Conservation (phyloP, 2,888 invertebrate genomes). For the Sminthurinus aureus region DNA sequence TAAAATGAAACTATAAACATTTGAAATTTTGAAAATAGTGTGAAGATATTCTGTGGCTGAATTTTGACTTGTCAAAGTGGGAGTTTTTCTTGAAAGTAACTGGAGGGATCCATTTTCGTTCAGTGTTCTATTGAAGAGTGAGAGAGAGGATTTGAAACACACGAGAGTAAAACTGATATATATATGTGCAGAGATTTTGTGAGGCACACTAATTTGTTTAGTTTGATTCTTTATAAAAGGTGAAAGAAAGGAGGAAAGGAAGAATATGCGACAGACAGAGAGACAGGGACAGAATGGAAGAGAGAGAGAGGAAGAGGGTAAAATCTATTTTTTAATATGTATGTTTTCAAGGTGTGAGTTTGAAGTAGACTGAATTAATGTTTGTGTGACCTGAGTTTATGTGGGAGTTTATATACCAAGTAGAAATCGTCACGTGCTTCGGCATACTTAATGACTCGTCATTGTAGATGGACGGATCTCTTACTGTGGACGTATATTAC, state of each 20-base stretch:
- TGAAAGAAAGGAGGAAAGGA: constrained; percentile 31
- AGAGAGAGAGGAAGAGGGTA: constrained; percentile 12
- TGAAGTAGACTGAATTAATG: constrained; percentile 57
- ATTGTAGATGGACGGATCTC: constrained; percentile 38
- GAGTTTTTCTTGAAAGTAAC: neutral
- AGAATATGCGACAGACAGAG: neutral
- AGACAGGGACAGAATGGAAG: constrained; percentile 34
- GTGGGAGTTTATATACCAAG: constrained; percentile 59
- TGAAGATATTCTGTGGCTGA: neutral
- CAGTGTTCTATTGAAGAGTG: neutral
- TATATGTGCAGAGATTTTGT: constrained; percentile 20
- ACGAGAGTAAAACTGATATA: constrained; percentile 27
- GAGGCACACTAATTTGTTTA: constrained; percentile 11
- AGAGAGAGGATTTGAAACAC: constrained; percentile 29
- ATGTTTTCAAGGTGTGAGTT: constrained; percentile 46
- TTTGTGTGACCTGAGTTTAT: constrained; percentile 55
- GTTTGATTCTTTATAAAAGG: constrained; percentile 25
- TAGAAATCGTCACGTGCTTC: constrained; percentile 59
- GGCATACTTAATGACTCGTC: constrained; percentile 57
- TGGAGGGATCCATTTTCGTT: neutral
- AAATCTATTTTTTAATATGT: constrained; percentile 36
- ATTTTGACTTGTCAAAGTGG: neutral
- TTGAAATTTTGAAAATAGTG: neutral
- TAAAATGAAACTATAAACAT: no score
- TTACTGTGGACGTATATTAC: constrained; percentile 26